Evolutionary conservation across 2,888 invertebrate genomes (phyloP), one percentile per base, ranked within the genome.

Genomic region (Embidobia sp.): DNA sequence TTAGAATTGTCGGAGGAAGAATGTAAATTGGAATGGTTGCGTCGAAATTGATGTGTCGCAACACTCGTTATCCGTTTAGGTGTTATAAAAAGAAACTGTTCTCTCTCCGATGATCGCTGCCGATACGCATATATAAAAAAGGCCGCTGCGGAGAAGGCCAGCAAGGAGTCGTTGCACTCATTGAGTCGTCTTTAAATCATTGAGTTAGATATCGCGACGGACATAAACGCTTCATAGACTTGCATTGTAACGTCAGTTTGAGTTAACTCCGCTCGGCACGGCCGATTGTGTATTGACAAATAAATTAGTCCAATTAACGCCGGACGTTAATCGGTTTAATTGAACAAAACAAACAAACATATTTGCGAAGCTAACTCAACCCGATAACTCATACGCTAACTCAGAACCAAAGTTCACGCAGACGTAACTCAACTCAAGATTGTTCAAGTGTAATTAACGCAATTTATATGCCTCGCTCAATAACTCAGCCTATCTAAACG

Each of bases 21-120:
- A 74, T 66, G 73, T 74, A 74, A 74, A 74, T 74, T 74, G 73
- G 66, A 72, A 31, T 55, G 40, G 61, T 53, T 57, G 61, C 53
- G 63, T 63, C 64, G 72, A 72, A 72, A 57, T 72, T 57, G 63
- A 57, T 42, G 49, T 72, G 72, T 64, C 49, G 57, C 49, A 55
- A 64, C 53, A 57, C 15, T 63, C 55, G 55, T 72, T 57, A 72
- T 11, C 48, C 27, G 48, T 18, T 22, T 15, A 22, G 55, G 72
- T 63, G 63, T 72, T 63, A 63, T 53, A 63, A 72, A 72, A 72
- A 69, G 44, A 37, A 37, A 40, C 49, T 27, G 29, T 57, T 69
- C 49, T 57, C 37, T 69, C 8, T 37, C 15, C 3, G 22, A 4
- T 22, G 57, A 40, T 27, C 16, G 29, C 37, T 19, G 48, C 27